Evolutionary conservation across 1,140 invertebrate genomes (phyloP).

Genomic region (Akabosia matsudoensis): DNA sequence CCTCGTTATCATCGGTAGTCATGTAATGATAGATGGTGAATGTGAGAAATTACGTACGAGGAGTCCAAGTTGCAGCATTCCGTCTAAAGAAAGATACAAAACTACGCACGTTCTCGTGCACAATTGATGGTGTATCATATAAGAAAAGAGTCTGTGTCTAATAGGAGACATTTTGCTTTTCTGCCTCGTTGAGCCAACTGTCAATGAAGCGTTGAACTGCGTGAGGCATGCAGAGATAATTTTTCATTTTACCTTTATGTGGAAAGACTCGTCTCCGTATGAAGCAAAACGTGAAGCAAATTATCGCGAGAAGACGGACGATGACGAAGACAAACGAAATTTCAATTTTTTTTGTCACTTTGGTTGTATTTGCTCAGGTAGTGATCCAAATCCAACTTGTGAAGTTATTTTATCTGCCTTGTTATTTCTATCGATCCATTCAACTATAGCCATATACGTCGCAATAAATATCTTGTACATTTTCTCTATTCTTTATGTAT

Average conservation of each 20-base stretch:
- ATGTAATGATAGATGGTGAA: conserved; percentile 25
- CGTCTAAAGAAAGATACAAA: background rate
- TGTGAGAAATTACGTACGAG: conserved; percentile 4
- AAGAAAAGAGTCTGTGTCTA: background rate
- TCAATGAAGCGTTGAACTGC: conserved; percentile 23
- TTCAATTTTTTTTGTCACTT: conserved; percentile 4
- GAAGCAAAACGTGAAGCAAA: background rate
- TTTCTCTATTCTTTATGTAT: too few species aligned
- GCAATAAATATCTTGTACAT: too few species aligned
- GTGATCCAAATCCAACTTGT: too few species aligned
- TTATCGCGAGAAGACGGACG: background rate
- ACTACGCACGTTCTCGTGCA: background rate
- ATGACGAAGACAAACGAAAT: conserved; percentile 11
- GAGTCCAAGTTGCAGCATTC: background rate
- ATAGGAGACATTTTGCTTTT: conserved; percentile 17
- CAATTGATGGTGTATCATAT: too few species aligned
- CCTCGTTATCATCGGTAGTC: conserved; percentile 21
- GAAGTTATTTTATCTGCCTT: too few species aligned
- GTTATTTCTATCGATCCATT: too few species aligned
- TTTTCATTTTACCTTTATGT: conserved; percentile 6
- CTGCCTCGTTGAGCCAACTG: conserved; percentile 22
- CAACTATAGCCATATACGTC: too few species aligned
- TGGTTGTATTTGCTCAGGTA: background rate
- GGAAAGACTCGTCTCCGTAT: background rate
- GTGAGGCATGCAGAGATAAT: conserved; percentile 23